Evolutionary conservation across 2,797 vertebrate species (phyloP), one percentile per base, ranked within the genome.

Genomic region (Falco cherrug): DNA sequence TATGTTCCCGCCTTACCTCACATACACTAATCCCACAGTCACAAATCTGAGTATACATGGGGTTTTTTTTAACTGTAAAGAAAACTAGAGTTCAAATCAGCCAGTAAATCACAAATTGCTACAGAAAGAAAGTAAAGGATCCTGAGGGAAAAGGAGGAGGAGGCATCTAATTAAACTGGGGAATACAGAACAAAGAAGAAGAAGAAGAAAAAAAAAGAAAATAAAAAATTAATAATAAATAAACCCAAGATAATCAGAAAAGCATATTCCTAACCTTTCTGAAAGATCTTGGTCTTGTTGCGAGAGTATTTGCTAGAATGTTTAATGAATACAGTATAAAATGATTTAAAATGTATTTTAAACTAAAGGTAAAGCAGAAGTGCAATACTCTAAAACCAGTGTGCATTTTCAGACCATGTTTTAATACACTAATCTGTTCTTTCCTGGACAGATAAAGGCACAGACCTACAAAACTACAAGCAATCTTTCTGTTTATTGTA

Each of bases 61-160:
- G 22, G 3, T 0, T 5, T n/a, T 59, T 10, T 94, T 87, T 51
- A 89, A 80, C 33, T 87, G 41, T 73, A 84, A 91, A 83, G 54
- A 87, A 92, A 85, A 78, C 31, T 59, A 56, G 54, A 71, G 50
- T 53, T 91, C 70, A 82, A 84, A 91, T 79, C 70, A 95, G 74
- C 43, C 47, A 76, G 61, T 74, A 91, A 84, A 90, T 65, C 68
- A 83, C 35, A 92, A 89, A 91, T 26, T 89, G 64, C 13, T 29
- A 74, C 45, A 75, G n/a, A 87, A 86, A 45, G 63, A 65, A 86
- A 82, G 22, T 48, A 74, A 77, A 92, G 16, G 26, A 75, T 78
- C 71, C 65, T 65, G 15, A 89, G 9, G 57, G 71, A 85, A 87
- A 78, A 67, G 16, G 45, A 87, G 28, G 17, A 90, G 12, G 13